Percentiles rank a stretch among this genome's conserved stretches.
These are phyloP conservation scores for Galendromus occidentalis DNA, from an alignment of 1,140 invertebrate genomes.

Conservation along the genomic window DNA sequence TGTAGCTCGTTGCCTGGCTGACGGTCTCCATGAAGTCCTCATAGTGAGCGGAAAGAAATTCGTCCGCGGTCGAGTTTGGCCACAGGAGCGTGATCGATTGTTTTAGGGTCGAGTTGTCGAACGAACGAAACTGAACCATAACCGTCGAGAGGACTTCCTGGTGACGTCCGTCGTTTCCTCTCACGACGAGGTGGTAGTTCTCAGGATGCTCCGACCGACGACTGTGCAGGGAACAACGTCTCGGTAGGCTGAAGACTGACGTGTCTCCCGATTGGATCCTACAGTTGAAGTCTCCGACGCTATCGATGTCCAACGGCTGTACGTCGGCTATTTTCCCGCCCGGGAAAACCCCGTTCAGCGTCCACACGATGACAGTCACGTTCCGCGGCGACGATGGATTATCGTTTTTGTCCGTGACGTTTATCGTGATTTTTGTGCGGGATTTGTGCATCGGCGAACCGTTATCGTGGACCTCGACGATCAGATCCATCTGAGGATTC, in stretches of 20 bases:
- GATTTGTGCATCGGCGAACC: constrained; percentile 59
- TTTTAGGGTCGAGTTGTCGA: constrained; percentile 56
- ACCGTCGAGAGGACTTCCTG: constrained; percentile 60
- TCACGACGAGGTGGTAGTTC: constrained; percentile 44
- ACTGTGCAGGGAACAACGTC: constrained; percentile 50
- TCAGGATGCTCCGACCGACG: constrained; percentile 21
- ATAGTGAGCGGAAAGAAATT: constrained; percentile 53
- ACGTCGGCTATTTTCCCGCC: constrained; percentile 69
- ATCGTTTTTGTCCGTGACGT: constrained; percentile 72
- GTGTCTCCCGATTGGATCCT: constrained; percentile 35
- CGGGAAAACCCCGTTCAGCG: constrained; percentile 41
- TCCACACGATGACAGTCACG: constrained; percentile 53
- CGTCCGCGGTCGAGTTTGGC: constrained; percentile 43
- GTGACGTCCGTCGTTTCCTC: constrained; percentile 71
- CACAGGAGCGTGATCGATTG: constrained; percentile 58
- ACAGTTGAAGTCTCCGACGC: constrained; percentile 65
- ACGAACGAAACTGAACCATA: constrained; percentile 52
- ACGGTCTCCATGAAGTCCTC: constrained; percentile 46
- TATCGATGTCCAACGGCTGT: constrained; percentile 70
- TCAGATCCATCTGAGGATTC: constrained; percentile 46
- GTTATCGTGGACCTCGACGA: constrained; percentile 68
- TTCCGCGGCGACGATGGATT: constrained; percentile 63
- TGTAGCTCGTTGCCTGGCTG: constrained; percentile 29
- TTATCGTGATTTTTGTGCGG: constrained; percentile 49
- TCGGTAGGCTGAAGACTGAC: constrained; percentile 44